Base-by-base conservation (phyloP, 2,888 invertebrate species). In the Myopa testacea region DNA sequence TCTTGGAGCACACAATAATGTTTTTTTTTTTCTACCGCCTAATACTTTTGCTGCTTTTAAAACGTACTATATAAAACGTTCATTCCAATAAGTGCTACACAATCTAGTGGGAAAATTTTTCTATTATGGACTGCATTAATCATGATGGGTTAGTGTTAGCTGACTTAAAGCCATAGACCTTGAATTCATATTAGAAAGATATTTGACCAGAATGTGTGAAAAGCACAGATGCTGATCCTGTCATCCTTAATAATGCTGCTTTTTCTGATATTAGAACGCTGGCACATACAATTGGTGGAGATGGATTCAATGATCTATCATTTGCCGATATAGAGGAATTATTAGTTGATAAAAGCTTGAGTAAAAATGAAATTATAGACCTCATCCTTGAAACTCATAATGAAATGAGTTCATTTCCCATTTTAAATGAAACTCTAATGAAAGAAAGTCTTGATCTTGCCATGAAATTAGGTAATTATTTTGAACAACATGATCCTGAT, bases 101-200 rank as follows among this genome's bases (percentile, higher is more conserved):
- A 69, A 80, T 78, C 60, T 79, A 19, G 14, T 81, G 75, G 80
- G 79, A 78, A 75, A 76, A 77, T 62, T 82, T 75, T 75, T 77
- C 72, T n/a, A 80, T 81, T 16, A 62, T 77, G 55, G 72, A 78
- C 68, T 81, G 72, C 65, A 72, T 81, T 37, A 79, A 77, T 8
- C 75, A 76, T 37, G 63, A 55, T 70, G 52, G 63, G 55, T 26
- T 73, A 70, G 76, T 78, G 37, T 58, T 80, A 73, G 45, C 74
- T 78, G 78, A 81, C 81, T 71, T 84, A 68, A 82, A 79, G 26
- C 78, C 77, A 81, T 80, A 79, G 73, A 83, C 82, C 63, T 80
- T 82, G 67, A 84, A 84, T 80, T 80, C 80, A 37, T 83, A 82
- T 77, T 85, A 83, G 83, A 84, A 82, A 83, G 77, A 78, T 68